phyloP scores from a whole-genome alignment of 2,797 vertebrate species.

The Cetoscarus ocellatus region DNA sequence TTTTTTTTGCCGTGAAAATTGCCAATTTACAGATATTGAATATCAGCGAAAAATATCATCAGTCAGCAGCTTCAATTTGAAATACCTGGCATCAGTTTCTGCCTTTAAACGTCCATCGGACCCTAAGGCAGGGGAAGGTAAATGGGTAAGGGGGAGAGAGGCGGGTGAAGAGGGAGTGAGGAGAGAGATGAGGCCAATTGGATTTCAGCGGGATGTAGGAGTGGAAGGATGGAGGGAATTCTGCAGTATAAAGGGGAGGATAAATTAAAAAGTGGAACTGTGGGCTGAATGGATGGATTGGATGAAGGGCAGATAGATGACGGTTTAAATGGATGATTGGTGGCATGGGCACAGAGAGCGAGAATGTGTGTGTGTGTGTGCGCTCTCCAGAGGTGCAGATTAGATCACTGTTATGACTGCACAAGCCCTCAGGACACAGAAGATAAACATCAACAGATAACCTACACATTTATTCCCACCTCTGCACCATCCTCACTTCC shows the following conservation, averaged over 20 bases:
- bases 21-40: conserved; percentile 57
- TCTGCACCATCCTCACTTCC: conserved; percentile 64
- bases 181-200: conserved; percentile 50
- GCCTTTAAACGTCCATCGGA: conserved; percentile 55
- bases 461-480: conserved; percentile 72
- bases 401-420: conserved; percentile 81
- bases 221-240: conserved; percentile 57
- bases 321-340: conserved; percentile 74
- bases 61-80: conserved; percentile 60
- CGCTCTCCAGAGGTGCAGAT: conserved; percentile 65
- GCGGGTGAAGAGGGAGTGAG: not conserved
- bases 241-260: conserved; percentile 50
- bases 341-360: conserved; percentile 49
- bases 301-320: conserved; percentile 67
- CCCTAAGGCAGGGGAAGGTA: conserved; percentile 49
- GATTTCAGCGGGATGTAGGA: conserved; percentile 52
- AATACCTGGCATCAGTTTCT: conserved; percentile 50
- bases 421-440: conserved; percentile 71
- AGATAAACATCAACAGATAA: conserved; percentile 79
- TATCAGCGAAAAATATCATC: conserved; percentile 60
- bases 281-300: conserved; percentile 61
- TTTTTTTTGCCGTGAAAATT: conserved; percentile 55
- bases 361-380: conserved; percentile 45
- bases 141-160: conserved; percentile 23
- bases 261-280: conserved; percentile 68